Conservation (phyloP, 1,140 invertebrate species). For the Drosophila bocki region DNA sequence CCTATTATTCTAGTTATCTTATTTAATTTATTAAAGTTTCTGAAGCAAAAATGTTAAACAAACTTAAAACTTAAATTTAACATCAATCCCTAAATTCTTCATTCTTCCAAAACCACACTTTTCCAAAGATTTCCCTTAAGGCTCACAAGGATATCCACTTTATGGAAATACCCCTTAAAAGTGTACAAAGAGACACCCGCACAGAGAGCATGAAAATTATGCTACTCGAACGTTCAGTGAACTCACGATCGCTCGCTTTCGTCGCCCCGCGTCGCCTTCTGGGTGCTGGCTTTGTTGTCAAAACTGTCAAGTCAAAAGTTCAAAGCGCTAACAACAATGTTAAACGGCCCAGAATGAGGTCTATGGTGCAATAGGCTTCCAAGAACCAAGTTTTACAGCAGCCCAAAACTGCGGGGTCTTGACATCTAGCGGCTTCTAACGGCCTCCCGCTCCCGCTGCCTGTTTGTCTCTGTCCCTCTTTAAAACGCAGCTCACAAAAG, state of each 20-base stretch:
- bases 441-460: not conserved
- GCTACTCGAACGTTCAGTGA: conserved; percentile 71
- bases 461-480: conserved; percentile 35
- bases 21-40: too few species aligned
- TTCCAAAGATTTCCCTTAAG: not conserved
- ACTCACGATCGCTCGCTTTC: conserved; percentile 58
- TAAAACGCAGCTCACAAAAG: conserved; percentile 66
- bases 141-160: too few species aligned
- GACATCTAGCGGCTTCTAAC: conserved; percentile 43
- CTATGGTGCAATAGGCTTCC: conserved; percentile 67
- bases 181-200: conserved; percentile 54
- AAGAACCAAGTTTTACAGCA: conserved; percentile 64
- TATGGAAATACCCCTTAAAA: not conserved
- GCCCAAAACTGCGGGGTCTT: conserved; percentile 50
- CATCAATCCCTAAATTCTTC: too few species aligned
- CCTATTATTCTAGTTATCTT: too few species aligned
- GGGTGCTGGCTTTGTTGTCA: conserved; percentile 45
- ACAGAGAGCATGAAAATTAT: conserved; percentile 27
- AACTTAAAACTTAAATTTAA: too few species aligned
- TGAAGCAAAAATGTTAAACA: too few species aligned
- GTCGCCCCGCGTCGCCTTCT: conserved; percentile 12
- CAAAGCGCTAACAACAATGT: conserved; percentile 59
- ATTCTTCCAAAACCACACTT: too few species aligned
- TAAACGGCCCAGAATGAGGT: conserved; percentile 62
- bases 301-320: conserved; percentile 75